Base-by-base conservation (phyloP, 2,113 vertebrate genomes). In the Mesocricetus auratus region DNA sequence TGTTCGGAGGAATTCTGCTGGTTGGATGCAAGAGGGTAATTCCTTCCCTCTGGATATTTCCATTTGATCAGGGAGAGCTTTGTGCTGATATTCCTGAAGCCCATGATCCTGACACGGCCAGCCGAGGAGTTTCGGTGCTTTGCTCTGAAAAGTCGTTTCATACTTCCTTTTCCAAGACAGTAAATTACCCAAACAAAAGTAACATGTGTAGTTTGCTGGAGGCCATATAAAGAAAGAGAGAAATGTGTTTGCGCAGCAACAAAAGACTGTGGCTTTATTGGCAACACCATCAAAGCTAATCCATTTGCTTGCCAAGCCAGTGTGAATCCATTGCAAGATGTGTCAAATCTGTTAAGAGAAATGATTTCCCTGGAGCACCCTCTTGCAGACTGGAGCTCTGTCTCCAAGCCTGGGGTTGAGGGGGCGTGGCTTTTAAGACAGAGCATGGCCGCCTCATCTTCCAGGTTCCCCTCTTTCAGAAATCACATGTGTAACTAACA, bases 151-250 rank as follows among this genome's bases (percentile, higher is more conserved):
- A 97, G 91, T 95, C 92, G 90, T 97, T 97, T 97, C 97, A 96
- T 96, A 96, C 95, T 98, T 97, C 92, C 95, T 96, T 96, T 97
- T 97, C 96, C 95, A 97, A 96, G 92, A 97, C 97, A 96, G 97
- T 97, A 97, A 98, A 97, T 97, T 97, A 97, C 90, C 93, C 97
- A 96, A 96, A 97, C 97, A 98, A 97, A 98, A 97, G 96, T 96
- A 97, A 97, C 97, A 97, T 97, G 96, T 97, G 95, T 97, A 96
- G 94, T 98, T 97, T 98, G 97, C 96, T 96, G 94, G 97, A 98
- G 96, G 96, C 97, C 96, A 92, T 96, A 92, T 92, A 96, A 96
- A 97, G 96, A 96, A 95, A 98, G 79, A 90, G 90, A 97, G 96
- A 98, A 96, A 97, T 96, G 97, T 97, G 95, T 98, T 97, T 97